These are phyloP conservation scores for Noctua pronuba DNA, from an alignment of 2,888 invertebrate genomes.

Conservation along the genomic window DNA sequence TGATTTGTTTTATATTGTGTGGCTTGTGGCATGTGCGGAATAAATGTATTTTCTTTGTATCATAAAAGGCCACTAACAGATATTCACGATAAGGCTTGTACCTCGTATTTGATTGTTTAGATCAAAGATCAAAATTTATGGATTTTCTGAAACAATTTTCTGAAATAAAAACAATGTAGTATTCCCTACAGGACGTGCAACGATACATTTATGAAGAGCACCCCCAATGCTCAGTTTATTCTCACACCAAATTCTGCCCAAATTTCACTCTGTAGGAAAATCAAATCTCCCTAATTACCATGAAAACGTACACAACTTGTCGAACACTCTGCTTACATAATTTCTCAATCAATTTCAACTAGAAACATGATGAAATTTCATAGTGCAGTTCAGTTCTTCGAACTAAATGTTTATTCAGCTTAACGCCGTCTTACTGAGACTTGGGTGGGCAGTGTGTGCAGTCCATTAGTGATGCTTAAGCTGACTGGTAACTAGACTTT, in stretches of 20 bases:
- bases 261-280: not conserved
- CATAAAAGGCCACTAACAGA: no score
- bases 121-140: no score
- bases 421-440: conserved; percentile 2
- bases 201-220: not conserved
- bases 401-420: conserved; percentile 2
- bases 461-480: conserved; percentile 56
- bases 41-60: no score
- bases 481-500: conserved; percentile 51
- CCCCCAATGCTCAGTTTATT: not conserved
- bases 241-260: not conserved
- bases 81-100: no score
- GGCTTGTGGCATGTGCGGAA: no score
- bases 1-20: no score
- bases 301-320: not conserved
- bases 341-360: not conserved
- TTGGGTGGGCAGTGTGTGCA: not conserved
- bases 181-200: not conserved
- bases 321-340: not conserved
- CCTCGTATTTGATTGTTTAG: no score
- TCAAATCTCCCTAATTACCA: not conserved
- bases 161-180: no score
- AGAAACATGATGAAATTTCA: conserved; percentile 8
- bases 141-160: no score
- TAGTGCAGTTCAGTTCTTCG: conserved; percentile 5